Percentiles rank a stretch among this genome's conserved stretches.
Evolutionary conservation across 2,888 invertebrate genomes (phyloP).

Genomic region (Ormyrus rosae): DNA sequence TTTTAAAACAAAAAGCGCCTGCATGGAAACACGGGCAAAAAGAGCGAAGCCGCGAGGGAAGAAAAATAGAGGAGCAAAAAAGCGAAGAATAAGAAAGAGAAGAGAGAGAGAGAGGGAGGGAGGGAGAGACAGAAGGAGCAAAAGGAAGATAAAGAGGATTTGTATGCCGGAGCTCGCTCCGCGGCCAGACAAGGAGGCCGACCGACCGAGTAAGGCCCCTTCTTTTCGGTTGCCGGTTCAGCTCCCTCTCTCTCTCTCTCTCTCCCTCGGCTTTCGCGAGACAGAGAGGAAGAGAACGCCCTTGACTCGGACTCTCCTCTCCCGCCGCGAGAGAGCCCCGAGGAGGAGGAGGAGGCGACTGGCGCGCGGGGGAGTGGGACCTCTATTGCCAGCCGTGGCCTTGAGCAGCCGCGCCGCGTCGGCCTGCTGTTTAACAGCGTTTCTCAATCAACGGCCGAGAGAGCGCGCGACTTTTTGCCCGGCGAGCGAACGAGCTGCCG

Average conservation of each 20-base stretch:
- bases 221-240: conserved; percentile 46
- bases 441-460: conserved; percentile 68
- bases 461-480: too few relatives aligned
- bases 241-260: conserved; percentile 27
- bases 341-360: not conserved
- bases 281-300: conserved; percentile 65
- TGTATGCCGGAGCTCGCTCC: conserved; percentile 34
- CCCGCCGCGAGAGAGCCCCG: conserved; percentile 6
- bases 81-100: conserved; percentile 42
- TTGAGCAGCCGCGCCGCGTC: conserved; percentile 71
- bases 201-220: conserved; percentile 44
- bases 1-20: conserved; percentile 37
- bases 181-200: conserved; percentile 29
- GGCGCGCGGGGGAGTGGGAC: conserved; percentile 71
- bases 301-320: conserved; percentile 70
- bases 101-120: conserved; percentile 26
- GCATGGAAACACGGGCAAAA: conserved; percentile 29
- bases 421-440: conserved; percentile 66
- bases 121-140: conserved; percentile 34
- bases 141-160: conserved; percentile 40
- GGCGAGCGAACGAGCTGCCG: too few relatives aligned
- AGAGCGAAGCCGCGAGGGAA: conserved; percentile 12
- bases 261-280: not conserved
- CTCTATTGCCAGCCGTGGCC: conserved; percentile 66
- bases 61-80: conserved; percentile 36